A percentile compares a stretch with the other conserved stretches of the same genome.
Conservation (phyloP, 1,140 invertebrate species). For the Eriosoma lanigerum region DNA sequence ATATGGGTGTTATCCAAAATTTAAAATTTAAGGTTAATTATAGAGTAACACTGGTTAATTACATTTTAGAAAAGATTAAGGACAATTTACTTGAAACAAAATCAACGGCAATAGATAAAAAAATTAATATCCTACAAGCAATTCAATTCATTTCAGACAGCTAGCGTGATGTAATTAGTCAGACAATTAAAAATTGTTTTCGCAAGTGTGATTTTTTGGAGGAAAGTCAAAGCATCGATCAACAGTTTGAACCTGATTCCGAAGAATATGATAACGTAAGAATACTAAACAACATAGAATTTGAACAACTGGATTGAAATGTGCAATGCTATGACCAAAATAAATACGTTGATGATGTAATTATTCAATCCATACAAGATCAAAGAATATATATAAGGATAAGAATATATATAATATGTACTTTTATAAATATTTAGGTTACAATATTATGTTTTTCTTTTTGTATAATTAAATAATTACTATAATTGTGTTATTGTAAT, state of each 20-base stretch:
- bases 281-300: background rate
- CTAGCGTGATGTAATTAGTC: background rate
- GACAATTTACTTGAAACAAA: background rate
- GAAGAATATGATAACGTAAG: background rate
- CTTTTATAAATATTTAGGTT: too few species aligned
- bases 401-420: too few species aligned
- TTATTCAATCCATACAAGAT: background rate
- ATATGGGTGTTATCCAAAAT: too few species aligned
- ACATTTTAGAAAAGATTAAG: background rate
- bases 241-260: background rate
- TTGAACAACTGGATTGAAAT: background rate
- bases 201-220: background rate
- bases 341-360: background rate
- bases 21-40: background rate
- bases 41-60: background rate
- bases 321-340: background rate
- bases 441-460: too few species aligned
- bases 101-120: background rate
- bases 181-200: background rate
- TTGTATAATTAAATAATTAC: too few species aligned
- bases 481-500: too few species aligned
- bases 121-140: background rate
- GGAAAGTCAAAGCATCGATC: background rate
- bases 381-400: too few species aligned
- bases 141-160: background rate